Evolutionary conservation across 2,888 invertebrate species (phyloP), one percentile per base, ranked within the genome.

Genomic region (Pseudanteris insignis): DNA sequence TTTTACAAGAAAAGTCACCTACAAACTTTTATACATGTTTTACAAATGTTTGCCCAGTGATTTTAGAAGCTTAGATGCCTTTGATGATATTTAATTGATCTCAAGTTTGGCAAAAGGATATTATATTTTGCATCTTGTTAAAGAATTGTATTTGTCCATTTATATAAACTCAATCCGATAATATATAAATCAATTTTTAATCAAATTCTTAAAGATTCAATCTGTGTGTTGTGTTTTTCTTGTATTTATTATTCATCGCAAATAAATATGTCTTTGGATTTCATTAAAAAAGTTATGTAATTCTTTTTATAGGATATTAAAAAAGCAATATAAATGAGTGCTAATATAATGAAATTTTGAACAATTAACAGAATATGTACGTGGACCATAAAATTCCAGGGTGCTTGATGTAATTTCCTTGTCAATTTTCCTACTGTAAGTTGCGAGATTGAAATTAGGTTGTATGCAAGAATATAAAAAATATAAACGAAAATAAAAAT

Each of bases 321-420:
- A 53, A 37, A 12, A 14, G 14, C 12, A 13, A 12, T 32, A 29
- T 33, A 28, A 43, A 37, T 40, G 50, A 63, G 46, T 59, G 54
- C 54, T 47, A 63, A 63, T 46, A 37, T 21, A 53, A 1, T 2
- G 25, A 53, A 12, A 11, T 30, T 37, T 41, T 24, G 2, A 34
- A 36, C 10, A 40, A 43, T 50, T 9, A 13, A 33, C 37, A 1
- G 32, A 34, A 41, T 3, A 15, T 29, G 29, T 36, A 38, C 40
- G 37, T 44, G 55, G 63, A 64, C 60, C 51, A 57, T 51, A 59
- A 60, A 64, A 57, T 64, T 54, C 60, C 60, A 59, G 59, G 60
- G 47, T 60, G 60, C 59, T 60, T 55, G 59, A 63, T 63, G 59
- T 63, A 63, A 63, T 63, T 63, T 63, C 59, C 54, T 38, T 55